These are phyloP conservation scores for Drosophila tristis DNA, from an alignment of 1,140 invertebrate species.

Conservation along the genomic window DNA sequence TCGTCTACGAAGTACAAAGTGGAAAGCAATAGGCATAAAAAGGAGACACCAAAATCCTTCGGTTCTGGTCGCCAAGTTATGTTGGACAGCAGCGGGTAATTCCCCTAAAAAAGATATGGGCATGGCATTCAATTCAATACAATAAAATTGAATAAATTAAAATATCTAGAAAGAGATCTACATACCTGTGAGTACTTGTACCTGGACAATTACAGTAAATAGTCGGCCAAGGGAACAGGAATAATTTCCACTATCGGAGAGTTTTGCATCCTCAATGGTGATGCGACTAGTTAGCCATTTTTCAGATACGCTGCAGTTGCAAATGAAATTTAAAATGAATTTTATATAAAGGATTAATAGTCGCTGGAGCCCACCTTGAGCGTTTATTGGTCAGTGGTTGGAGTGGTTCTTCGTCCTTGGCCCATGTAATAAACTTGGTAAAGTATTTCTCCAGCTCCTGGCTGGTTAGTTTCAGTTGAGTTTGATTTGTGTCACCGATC, in stretches of 20 bases:
- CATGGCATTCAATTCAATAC: too few relatives aligned
- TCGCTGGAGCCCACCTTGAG: conserved; percentile 63
- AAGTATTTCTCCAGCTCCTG: conserved; percentile 83
- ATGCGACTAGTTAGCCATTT: conserved; percentile 80
- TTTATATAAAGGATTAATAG: background rate
- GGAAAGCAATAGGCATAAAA: conserved; percentile 35
- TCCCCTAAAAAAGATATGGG: conserved; percentile 64
- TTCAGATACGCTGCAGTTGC: conserved; percentile 71
- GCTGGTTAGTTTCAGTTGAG: conserved; percentile 76
- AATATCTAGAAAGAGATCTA: background rate
- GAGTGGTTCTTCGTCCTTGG: conserved; percentile 76
- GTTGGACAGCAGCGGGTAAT: conserved; percentile 84
- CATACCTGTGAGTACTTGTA: conserved; percentile 84
- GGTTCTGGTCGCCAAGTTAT: conserved; percentile 58
- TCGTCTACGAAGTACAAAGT: conserved; percentile 5
- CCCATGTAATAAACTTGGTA: conserved; percentile 84
- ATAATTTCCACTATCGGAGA: conserved; percentile 84
- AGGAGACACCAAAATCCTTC: conserved; percentile 34
- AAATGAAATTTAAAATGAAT: background rate
- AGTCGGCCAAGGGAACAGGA: conserved; percentile 82
- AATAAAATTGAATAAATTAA: background rate
- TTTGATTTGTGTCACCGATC: conserved; percentile 69
- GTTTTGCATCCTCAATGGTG: conserved; percentile 80
- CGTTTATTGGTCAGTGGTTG: conserved; percentile 59
- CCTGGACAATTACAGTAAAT: conserved; percentile 83